Conservation (phyloP, 2,797 vertebrate species). For the Chloroceryle inda region DNA sequence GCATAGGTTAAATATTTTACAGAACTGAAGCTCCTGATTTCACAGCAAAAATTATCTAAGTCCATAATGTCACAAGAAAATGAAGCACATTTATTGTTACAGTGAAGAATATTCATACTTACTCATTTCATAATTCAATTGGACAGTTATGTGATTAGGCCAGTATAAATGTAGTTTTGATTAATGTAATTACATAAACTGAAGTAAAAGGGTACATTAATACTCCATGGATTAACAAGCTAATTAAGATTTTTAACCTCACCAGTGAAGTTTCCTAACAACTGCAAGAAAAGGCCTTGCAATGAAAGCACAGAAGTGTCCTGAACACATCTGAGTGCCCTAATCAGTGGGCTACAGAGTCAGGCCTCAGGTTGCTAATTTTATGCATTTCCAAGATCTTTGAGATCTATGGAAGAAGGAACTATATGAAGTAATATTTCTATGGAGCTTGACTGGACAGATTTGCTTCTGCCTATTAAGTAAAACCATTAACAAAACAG, state of each 20-base stretch:
- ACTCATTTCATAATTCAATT: neutral
- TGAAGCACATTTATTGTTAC: neutral
- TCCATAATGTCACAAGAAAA: neutral
- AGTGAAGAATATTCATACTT: neutral
- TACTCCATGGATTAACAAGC: neutral
- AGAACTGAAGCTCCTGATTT: neutral
- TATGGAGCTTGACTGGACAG: neutral
- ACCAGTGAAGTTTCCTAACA: conserved; percentile 7
- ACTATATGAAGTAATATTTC: neutral
- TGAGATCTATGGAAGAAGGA: neutral
- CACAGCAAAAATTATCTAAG: neutral
- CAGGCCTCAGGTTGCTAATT: neutral
- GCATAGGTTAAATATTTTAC: neutral
- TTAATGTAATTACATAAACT: conserved; percentile 36
- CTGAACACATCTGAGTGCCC: neutral
- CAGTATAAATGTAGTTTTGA: neutral
- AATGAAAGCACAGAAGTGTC: neutral
- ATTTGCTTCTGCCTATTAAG: neutral
- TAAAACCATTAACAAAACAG: neutral
- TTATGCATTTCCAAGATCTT: neutral
- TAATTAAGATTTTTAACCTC: conserved; percentile 44
- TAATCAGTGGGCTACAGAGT: neutral
- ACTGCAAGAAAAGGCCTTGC: neutral
- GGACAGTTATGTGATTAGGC: neutral
- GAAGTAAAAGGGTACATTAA: neutral